Evolutionary conservation across 2,113 vertebrate species (phyloP).

Genomic region (Toxotes jaculatrix): DNA sequence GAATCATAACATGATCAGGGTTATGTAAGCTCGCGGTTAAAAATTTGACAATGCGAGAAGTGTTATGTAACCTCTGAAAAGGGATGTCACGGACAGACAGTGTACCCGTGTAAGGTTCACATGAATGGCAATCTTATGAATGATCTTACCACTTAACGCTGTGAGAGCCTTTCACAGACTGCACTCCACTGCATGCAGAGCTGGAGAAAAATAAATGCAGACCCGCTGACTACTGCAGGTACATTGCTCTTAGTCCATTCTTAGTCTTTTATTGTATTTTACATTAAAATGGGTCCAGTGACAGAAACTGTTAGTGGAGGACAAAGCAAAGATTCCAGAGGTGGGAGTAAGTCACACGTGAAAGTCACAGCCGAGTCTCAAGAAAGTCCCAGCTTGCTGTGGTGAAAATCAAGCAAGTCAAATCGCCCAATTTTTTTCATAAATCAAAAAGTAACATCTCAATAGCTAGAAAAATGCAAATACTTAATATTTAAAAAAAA

Average conservation of each 20-base stretch:
- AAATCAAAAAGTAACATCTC: no score
- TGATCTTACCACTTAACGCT: slow-evolving; percentile 55
- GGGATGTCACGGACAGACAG: slow-evolving; percentile 12
- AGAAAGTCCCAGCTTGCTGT: background rate
- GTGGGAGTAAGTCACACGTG: background rate
- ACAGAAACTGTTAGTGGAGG: background rate
- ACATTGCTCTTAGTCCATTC: slow-evolving; percentile 21
- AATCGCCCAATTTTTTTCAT: background rate
- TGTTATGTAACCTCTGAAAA: slow-evolving; percentile 44
- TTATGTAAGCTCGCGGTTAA: slow-evolving; percentile 53
- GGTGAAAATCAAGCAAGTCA: background rate
- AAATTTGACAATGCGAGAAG: slow-evolving; percentile 29
- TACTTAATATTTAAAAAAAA: no score
- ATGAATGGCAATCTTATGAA: slow-evolving; percentile 55
- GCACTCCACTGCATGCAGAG: slow-evolving; percentile 28
- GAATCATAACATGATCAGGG: slow-evolving; percentile 30
- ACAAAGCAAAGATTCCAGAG: background rate
- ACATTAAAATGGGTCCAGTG: slow-evolving; percentile 20
- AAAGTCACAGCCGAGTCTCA: background rate
- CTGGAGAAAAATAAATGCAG: slow-evolving; percentile 37
- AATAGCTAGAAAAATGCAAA: no score
- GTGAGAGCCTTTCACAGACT: slow-evolving; percentile 47
- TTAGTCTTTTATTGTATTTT: slow-evolving; percentile 37
- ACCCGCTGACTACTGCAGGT: slow-evolving; percentile 18
- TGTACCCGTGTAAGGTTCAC: slow-evolving; percentile 19